Evolutionary conservation across 2,888 invertebrate genomes (phyloP).

Genomic region (Chrysopilus asiliformis): DNA sequence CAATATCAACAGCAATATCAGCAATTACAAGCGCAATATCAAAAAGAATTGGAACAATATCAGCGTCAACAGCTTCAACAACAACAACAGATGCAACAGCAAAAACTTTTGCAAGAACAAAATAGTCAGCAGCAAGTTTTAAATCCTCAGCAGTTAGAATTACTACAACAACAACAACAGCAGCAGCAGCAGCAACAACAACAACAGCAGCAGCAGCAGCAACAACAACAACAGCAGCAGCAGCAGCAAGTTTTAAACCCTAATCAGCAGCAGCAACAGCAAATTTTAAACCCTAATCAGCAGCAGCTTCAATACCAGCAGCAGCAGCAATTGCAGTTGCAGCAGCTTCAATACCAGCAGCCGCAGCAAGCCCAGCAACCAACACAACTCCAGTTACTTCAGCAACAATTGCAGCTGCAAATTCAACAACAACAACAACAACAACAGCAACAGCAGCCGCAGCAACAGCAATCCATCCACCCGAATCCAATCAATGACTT

Average conservation of each 20-base stretch:
- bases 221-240: slow-evolving; percentile 16
- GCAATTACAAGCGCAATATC: slow-evolving; percentile 1
- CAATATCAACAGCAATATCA: slow-evolving; percentile 28
- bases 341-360: slow-evolving; percentile 27
- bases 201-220: slow-evolving; percentile 5
- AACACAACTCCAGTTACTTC: background rate
- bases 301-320: slow-evolving; percentile 5
- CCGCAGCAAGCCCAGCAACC: slow-evolving; percentile 1
- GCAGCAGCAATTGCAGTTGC: slow-evolving; percentile 23
- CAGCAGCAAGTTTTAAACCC: slow-evolving; percentile 16
- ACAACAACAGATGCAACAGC: slow-evolving; percentile 31
- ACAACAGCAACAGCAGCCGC: slow-evolving; percentile 15
- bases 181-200: slow-evolving; percentile 13
- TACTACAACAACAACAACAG: background rate
- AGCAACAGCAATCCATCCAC: slow-evolving; percentile 11
- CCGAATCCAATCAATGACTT: slow-evolving; percentile 9
- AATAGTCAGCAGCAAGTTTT: slow-evolving; percentile 1
- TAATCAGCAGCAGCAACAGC: slow-evolving; percentile 10
- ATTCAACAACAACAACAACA: slow-evolving; percentile 20
- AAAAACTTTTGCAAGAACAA: slow-evolving; percentile 18
- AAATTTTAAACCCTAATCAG: slow-evolving; percentile 19
- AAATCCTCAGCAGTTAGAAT: background rate
- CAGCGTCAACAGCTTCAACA: background rate
- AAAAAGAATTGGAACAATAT: slow-evolving; percentile 20
- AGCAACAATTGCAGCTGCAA: slow-evolving; percentile 4